Evolutionary conservation across 2,888 invertebrate genomes (phyloP).

Genomic region (Diarsia rubi): DNA sequence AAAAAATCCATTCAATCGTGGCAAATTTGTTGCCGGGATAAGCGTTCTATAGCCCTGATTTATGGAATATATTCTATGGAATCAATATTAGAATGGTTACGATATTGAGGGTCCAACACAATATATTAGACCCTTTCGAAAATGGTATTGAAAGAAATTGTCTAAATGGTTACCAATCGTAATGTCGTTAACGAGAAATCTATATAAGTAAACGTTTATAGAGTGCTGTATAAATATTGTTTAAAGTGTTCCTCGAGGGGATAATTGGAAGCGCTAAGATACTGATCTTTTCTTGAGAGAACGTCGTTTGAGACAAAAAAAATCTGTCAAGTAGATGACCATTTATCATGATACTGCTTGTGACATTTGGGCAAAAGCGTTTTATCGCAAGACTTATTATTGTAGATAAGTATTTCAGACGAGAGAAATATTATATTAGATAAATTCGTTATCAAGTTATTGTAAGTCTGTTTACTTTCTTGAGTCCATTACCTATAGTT

Average conservation of each 20-base stretch:
- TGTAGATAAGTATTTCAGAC: slow-evolving; percentile 33
- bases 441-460: not conserved
- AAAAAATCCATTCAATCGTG: slow-evolving; percentile 76
- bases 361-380: slow-evolving; percentile 62
- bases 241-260: slow-evolving; percentile 35
- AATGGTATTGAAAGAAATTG: slow-evolving; percentile 23
- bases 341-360: slow-evolving; percentile 71
- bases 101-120: slow-evolving; percentile 19
- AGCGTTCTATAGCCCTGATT: slow-evolving; percentile 60
- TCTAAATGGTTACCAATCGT: slow-evolving; percentile 32
- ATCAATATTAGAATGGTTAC: slow-evolving; percentile 48
- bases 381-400: slow-evolving; percentile 51
- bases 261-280: slow-evolving; percentile 57
- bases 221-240: slow-evolving; percentile 32
- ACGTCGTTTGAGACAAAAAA: slow-evolving; percentile 60
- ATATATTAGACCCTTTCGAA: slow-evolving; percentile 25
- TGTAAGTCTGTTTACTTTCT: slow-evolving; percentile 25
- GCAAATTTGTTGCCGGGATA: slow-evolving; percentile 69
- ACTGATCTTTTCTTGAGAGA: slow-evolving; percentile 57
- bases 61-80: slow-evolving; percentile 57
- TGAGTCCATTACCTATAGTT: slow-evolving; percentile 23
- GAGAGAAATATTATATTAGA: slow-evolving; percentile 20
- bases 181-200: slow-evolving; percentile 33
- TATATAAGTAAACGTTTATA: slow-evolving; percentile 21
- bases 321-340: slow-evolving; percentile 60